These are phyloP conservation scores for Araneus ventricosus DNA, from an alignment of 1,140 invertebrate species.

Conservation along the genomic window DNA sequence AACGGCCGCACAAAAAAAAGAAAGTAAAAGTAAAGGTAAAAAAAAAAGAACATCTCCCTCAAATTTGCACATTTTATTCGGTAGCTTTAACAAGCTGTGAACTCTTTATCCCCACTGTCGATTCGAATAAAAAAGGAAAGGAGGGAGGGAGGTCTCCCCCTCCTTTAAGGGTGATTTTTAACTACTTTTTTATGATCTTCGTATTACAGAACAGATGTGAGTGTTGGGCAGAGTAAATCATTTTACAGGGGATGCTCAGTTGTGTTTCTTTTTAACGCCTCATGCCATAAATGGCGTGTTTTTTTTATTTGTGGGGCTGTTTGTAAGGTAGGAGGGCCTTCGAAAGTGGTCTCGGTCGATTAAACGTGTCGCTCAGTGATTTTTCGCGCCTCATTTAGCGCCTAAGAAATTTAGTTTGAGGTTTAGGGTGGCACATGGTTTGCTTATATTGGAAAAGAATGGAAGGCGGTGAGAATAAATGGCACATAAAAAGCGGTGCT, in stretches of 20 bases:
- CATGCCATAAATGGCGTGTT: background rate
- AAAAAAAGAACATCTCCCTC: background rate
- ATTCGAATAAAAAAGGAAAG: background rate
- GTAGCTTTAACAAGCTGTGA: conserved; percentile 25
- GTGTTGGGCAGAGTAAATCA: conserved; percentile 20
- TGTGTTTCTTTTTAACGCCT: conserved; percentile 27
- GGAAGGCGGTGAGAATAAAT: background rate
- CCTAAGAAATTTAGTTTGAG: conserved; percentile 14
- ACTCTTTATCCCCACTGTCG: conserved; percentile 21
- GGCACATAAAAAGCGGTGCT: background rate
- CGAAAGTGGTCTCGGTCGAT: conserved; percentile 13
- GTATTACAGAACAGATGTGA: conserved; percentile 16
- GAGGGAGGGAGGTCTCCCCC: background rate
- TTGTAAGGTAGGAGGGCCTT: background rate
- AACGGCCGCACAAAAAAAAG: background rate
- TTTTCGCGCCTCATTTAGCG: conserved; percentile 10
- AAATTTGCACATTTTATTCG: conserved; percentile 21
- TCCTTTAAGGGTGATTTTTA: conserved; percentile 26
- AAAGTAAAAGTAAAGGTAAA: background rate
- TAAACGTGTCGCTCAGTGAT: conserved; percentile 15
- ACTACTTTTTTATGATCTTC: conserved; percentile 19
- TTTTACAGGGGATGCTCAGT: conserved; percentile 18
- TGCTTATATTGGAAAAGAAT: background rate
- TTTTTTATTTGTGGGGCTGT: conserved; percentile 10
- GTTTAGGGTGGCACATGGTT: conserved; percentile 13